Conservation (phyloP, 2,797 vertebrate species). For the Bufotes viridis region DNA sequence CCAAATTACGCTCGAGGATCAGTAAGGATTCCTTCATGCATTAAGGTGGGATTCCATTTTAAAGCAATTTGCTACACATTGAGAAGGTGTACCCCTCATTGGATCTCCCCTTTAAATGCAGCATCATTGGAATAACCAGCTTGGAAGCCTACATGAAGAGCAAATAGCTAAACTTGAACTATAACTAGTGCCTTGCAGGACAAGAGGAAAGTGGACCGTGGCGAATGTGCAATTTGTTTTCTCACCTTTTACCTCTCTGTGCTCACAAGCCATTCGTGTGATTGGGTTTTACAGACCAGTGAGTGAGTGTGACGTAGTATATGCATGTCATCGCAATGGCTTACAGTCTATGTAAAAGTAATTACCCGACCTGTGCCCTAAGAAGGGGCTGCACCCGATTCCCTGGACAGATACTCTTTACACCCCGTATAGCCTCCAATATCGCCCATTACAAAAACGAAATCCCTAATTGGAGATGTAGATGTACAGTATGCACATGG, state of each 20-base stretch:
- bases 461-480: not conserved
- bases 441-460: not conserved
- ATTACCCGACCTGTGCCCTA: not conserved
- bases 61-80: not conserved
- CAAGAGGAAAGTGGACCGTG: conserved; percentile 64
- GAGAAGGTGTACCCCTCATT: not conserved
- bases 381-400: not conserved
- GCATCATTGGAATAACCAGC: conserved; percentile 73
- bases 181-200: conserved; percentile 91
- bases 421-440: not conserved
- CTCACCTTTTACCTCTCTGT: conserved; percentile 40
- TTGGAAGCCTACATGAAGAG: conserved; percentile 77
- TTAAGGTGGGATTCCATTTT: not conserved
- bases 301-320: conserved; percentile 68
- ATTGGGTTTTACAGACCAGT: conserved; percentile 49
- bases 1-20: no score
- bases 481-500: not conserved
- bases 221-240: conserved; percentile 46
- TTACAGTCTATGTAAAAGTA: not conserved
- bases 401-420: not conserved
- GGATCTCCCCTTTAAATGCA: conserved; percentile 59
- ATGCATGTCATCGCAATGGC: conserved; percentile 63
- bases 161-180: conserved; percentile 88
- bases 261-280: conserved; percentile 32
- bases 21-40: no score